Conservation (phyloP, 2,113 vertebrate species). For the Lethenteron camtschaticum region DNA sequence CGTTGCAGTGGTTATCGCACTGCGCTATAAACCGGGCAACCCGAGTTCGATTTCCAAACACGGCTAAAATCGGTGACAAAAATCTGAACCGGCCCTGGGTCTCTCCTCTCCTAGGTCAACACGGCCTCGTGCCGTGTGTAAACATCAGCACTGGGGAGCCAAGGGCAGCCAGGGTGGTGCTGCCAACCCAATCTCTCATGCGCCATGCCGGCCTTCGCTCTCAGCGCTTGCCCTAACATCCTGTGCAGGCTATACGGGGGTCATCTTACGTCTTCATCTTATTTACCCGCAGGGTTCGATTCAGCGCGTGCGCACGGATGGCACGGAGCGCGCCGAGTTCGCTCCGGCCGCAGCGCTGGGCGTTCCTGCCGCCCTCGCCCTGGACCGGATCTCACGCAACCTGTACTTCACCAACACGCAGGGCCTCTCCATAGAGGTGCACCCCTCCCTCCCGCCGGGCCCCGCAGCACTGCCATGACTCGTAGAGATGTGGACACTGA, state of each 20-base stretch:
- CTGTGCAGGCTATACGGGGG: background rate
- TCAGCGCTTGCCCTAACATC: no score
- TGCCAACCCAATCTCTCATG: background rate
- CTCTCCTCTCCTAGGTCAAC: no score
- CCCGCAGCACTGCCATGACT: background rate
- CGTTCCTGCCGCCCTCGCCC: slow-evolving; percentile 23
- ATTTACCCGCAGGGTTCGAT: slow-evolving; percentile 21
- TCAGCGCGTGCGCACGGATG: slow-evolving; percentile 23
- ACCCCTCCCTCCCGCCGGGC: background rate
- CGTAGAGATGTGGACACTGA: background rate
- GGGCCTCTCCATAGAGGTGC: slow-evolving; percentile 24
- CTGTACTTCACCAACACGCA: slow-evolving; percentile 31
- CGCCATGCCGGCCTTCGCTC: background rate
- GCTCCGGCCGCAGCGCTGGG: slow-evolving; percentile 24
- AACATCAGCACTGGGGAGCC: background rate
- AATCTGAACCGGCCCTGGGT: no score
- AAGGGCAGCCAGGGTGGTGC: background rate
- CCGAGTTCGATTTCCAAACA: no score
- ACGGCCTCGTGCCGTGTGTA: background rate
- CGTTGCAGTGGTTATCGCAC: no score
- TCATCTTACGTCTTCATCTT: slow-evolving; percentile 3
- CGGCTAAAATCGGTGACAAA: no score
- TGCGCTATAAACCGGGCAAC: no score
- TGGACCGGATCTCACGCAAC: slow-evolving; percentile 27
- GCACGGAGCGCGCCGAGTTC: slow-evolving; percentile 25